These are phyloP conservation scores for Falco rusticolus DNA, from an alignment of 2,797 vertebrate species.

Conservation along the genomic window DNA sequence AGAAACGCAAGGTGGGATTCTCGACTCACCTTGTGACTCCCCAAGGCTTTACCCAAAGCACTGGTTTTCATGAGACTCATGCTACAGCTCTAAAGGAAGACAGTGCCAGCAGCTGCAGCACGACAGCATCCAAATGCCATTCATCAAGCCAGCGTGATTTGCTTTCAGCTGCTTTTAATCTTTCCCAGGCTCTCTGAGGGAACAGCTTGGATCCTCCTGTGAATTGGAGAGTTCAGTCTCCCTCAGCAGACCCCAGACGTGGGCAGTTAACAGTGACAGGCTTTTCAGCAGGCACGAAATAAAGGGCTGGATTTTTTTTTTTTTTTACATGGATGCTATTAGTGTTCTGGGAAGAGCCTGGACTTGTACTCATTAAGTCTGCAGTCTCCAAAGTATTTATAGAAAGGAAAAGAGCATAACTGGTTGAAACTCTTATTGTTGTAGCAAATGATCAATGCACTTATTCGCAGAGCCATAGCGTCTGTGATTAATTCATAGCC, in stretches of 20 bases:
- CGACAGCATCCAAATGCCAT: not conserved
- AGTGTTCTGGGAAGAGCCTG: constrained; percentile 40
- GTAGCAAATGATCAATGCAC: constrained; percentile 43
- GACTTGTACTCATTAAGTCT: not conserved
- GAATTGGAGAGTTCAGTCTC: not conserved
- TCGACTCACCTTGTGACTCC: not conserved
- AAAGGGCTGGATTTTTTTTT: not conserved
- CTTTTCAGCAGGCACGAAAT: not conserved
- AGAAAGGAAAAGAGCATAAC: not conserved
- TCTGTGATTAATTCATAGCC: constrained; percentile 50
- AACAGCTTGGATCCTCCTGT: constrained; percentile 3
- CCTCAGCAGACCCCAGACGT: not conserved
- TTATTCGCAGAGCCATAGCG: not conserved
- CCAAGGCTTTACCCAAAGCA: not conserved
- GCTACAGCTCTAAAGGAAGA: not conserved
- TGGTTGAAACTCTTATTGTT: constrained; percentile 38
- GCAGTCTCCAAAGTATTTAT: constrained; percentile 42
- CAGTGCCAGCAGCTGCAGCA: not conserved
- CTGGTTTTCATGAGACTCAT: not conserved
- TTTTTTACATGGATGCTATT: not conserved
- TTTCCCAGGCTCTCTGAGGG: not conserved
- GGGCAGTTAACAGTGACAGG: not conserved
- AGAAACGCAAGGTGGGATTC: not conserved
- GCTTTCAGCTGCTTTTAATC: constrained; percentile 33
- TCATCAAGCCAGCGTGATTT: not conserved